Evolutionary conservation across 2,888 invertebrate species (phyloP).

Genomic region (Antitype chi): DNA sequence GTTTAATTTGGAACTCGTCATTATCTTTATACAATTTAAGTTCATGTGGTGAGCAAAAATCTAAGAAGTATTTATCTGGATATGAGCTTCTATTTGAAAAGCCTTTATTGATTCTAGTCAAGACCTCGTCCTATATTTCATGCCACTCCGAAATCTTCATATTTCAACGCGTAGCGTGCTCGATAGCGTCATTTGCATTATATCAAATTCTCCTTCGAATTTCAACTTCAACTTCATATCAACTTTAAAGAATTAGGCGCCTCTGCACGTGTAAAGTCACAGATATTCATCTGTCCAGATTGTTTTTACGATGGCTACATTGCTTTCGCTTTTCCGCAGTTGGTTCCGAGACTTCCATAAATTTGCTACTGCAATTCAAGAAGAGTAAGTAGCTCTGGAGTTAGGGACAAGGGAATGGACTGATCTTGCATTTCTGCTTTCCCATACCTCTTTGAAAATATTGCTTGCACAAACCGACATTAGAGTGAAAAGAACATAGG

Average conservation of each 20-base stretch:
- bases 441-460: background rate
- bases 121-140: background rate
- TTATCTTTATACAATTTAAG: background rate
- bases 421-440: background rate
- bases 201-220: background rate
- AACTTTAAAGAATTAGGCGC: background rate
- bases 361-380: background rate
- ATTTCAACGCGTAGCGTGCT: background rate
- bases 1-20: conserved; percentile 13
- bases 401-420: too few relatives aligned
- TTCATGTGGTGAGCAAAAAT: background rate
- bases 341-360: background rate
- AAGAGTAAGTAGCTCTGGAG: background rate
- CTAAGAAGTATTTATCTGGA: background rate
- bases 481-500: background rate
- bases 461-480: background rate
- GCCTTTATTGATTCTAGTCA: too few relatives aligned
- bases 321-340: background rate
- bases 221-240: background rate
- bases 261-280: background rate
- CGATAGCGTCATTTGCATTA: background rate
- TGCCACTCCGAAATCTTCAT: background rate
- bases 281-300: background rate
- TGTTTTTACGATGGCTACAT: background rate
- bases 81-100: background rate